Base-by-base conservation (phyloP, 2,113 vertebrate genomes). In the Gambusia affinis region DNA sequence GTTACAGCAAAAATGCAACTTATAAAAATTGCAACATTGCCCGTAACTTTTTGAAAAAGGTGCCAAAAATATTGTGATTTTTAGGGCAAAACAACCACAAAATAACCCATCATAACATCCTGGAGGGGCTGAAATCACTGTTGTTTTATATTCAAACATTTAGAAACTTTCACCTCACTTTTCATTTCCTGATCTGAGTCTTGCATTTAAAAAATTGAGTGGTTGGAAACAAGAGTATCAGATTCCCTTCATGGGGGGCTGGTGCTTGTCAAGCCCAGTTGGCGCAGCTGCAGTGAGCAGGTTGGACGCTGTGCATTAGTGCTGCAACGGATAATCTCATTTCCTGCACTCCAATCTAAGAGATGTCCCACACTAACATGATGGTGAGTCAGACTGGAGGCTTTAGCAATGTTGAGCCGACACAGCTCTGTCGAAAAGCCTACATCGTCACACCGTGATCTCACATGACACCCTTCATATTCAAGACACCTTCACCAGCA, bases 241-340 rank as follows among this genome's bases (percentile, higher is more conserved):
- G 17, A 72, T 64, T 68, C 22, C 5, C 28, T 60, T 68, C 0
- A 14, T 44, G 24, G 62, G 63, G 37, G 44, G 14, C 11, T 30
- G 63, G 47, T 75, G 29, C 8, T 76, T 44, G 71, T 39, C 63
- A 60, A 42, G 47, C 64, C 60, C 70, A 71, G 78, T 7, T 72
- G 76, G 67, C 70, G 67, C 75, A 86, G 75, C 82, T 79, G 79
- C 70, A 47, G 68, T 81, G 74, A 92, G 86, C 87, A 92, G 87
- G 85, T 79, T 86, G 81, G 72, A 79, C 83, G 80, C 82, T 71
- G 82, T 90, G 85, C 90, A 91, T 93, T 91, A 93, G 85, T 31
- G 60, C 84, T 72, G 81, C 80, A 78, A 86, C 84, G 78, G 76
- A 89, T 94, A 92, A 94, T 93, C 91, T 90, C 60, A 94, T 93